Conservation (phyloP, 2,113 vertebrate genomes). For the Pimephales promelas region DNA sequence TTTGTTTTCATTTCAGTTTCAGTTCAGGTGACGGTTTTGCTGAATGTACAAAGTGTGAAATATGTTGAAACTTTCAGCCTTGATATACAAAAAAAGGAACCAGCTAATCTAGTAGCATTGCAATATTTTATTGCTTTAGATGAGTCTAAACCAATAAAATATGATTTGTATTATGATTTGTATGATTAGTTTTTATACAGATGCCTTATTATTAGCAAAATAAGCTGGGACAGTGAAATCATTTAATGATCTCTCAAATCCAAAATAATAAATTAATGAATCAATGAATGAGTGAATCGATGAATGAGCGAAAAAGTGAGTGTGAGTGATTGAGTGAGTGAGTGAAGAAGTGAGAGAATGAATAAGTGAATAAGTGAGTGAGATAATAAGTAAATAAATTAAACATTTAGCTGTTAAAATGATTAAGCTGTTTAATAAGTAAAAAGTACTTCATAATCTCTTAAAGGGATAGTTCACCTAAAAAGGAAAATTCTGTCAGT, state of each 20-base stretch:
- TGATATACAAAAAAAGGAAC: not conserved
- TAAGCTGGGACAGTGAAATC: not conserved
- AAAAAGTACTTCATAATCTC: not conserved
- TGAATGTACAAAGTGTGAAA: constrained; percentile 30
- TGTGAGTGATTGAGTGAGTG: not conserved
- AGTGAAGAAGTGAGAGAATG: not conserved
- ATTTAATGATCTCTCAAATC: not conserved
- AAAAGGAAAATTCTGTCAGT: too few species aligned
- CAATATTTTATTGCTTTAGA: not conserved
- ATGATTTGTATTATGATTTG: not conserved
- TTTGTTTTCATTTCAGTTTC: not conserved
- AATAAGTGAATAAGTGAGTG: not conserved
- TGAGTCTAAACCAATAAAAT: too few species aligned
- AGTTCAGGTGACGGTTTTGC: not conserved
- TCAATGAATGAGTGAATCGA: too few species aligned
- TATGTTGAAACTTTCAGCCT: not conserved
- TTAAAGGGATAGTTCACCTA: too few species aligned
- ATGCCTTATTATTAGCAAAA: not conserved
- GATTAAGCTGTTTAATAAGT: not conserved
- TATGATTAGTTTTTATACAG: not conserved
- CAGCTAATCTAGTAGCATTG: not conserved
- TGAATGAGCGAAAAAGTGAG: accelerated
- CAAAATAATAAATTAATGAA: too few species aligned
- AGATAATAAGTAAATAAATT: not conserved
- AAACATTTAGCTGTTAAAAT: not conserved